A percentile compares a stretch with the other conserved stretches of the same genome.
Conservation (phyloP, 1,140 invertebrate species). For the Euwallacea similis region DNA sequence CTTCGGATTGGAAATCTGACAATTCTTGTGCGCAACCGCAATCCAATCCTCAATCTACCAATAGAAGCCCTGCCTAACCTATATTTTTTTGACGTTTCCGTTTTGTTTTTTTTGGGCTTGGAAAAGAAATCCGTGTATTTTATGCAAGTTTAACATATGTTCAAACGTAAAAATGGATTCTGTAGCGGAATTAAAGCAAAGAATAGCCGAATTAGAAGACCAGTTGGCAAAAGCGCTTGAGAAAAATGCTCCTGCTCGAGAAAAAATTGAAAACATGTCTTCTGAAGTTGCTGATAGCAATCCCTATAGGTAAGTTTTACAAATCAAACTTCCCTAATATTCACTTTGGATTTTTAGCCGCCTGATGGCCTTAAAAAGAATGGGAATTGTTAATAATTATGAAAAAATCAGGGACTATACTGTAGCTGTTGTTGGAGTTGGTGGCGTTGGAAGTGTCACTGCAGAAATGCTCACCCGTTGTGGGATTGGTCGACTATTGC, state of each 20-base stretch:
- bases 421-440: slow-evolving; percentile 96
- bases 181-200: slow-evolving; percentile 51
- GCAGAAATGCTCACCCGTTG: slow-evolving; percentile 99
- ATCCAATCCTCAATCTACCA: no score
- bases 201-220: slow-evolving; percentile 47
- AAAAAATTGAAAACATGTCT: slow-evolving; percentile 78
- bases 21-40: no score
- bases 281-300: slow-evolving; percentile 97
- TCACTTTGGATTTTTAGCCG: slow-evolving; percentile 67
- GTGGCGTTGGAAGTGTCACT: slow-evolving; percentile 98
- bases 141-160: slow-evolving; percentile 22
- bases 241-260: slow-evolving; percentile 49
- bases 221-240: slow-evolving; percentile 15
- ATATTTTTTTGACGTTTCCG: no score
- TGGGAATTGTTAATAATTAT: slow-evolving; percentile 99
- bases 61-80: no score
- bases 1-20: no score
- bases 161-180: slow-evolving; percentile 44
- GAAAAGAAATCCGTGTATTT: no score
- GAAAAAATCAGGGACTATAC: slow-evolving; percentile 90
- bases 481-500: slow-evolving; percentile 94
- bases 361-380: slow-evolving; percentile 96
- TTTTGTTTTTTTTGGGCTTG: no score
- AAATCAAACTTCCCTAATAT: slow-evolving; percentile 6
- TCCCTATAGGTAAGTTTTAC: slow-evolving; percentile 84